These are phyloP conservation scores for Eretmochelys imbricata DNA, from an alignment of 2,113 vertebrate species.

Conservation along the genomic window DNA sequence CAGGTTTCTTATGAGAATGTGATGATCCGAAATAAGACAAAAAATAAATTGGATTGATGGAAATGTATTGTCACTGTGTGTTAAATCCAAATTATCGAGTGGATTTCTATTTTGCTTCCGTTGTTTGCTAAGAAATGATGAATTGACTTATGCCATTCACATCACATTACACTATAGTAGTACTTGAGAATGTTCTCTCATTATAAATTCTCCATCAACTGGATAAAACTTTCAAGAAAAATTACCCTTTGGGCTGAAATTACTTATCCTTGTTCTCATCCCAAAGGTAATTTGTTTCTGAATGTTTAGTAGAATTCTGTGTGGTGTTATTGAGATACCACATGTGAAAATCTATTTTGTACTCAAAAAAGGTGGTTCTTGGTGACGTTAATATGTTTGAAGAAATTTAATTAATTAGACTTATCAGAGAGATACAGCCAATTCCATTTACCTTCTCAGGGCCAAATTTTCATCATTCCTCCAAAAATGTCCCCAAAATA, in stretches of 20 bases:
- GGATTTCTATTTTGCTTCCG: slow-evolving; percentile 58
- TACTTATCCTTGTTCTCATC: slow-evolving; percentile 47
- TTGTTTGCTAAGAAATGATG: slow-evolving; percentile 54
- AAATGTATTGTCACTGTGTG: slow-evolving; percentile 19
- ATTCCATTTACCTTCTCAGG: not conserved
- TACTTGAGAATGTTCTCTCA: slow-evolving; percentile 53
- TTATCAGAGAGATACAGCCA: not conserved
- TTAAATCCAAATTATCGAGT: slow-evolving; percentile 43
- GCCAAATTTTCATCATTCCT: not conserved
- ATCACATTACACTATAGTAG: slow-evolving; percentile 31
- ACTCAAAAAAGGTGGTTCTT: not conserved
- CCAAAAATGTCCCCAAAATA: not conserved
- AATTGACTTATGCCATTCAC: slow-evolving; percentile 58
- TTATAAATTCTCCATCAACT: slow-evolving; percentile 4
- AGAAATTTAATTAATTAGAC: not conserved
- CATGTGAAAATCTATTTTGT: not conserved
- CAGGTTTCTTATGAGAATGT: slow-evolving; percentile 47
- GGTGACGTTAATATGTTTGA: not conserved
- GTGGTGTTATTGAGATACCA: not conserved
- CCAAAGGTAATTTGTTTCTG: slow-evolving; percentile 29
- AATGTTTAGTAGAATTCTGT: slow-evolving; percentile 2
- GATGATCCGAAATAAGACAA: slow-evolving; percentile 54
- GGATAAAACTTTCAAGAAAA: slow-evolving; percentile 24
- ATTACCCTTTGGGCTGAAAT: slow-evolving; percentile 43
- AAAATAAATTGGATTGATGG: slow-evolving; percentile 60